Conservation (phyloP, 1,140 invertebrate genomes). For the Monomorium pharaonis region DNA sequence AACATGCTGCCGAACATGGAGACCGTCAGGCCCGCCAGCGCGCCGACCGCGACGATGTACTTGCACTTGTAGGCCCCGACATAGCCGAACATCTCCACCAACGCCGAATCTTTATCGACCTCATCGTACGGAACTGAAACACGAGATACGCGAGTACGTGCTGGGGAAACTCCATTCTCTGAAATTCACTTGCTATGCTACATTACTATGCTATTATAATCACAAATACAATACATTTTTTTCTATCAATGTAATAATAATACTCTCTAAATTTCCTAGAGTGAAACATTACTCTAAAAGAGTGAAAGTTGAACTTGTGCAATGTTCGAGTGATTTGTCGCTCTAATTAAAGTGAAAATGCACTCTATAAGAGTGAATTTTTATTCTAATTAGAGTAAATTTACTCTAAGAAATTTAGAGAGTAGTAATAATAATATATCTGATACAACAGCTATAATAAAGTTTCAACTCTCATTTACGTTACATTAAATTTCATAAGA, state of each 20-base stretch:
- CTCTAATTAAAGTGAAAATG: no score
- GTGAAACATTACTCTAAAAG: no score
- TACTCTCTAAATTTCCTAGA: no score
- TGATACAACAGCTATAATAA: not conserved
- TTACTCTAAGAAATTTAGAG: no score
- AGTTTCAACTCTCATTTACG: not conserved
- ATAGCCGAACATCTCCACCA: conserved; percentile 96
- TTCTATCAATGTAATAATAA: not conserved
- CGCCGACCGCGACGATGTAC: conserved; percentile 95
- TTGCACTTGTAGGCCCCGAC: conserved; percentile 95
- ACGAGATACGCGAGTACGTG: not conserved
- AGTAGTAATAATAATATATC: not conserved
- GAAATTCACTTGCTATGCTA: no score
- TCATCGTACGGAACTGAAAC: conserved; percentile 92
- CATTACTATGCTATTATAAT: no score
- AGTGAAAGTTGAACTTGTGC: no score
- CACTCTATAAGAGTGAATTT: no score
- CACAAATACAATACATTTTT: no score
- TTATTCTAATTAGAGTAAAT: no score
- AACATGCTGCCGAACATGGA: conserved; percentile 99
- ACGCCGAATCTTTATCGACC: conserved; percentile 93
- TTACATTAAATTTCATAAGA: not conserved
- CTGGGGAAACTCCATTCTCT: not conserved
- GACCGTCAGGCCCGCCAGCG: conserved; percentile 95
- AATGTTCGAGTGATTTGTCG: no score